These are phyloP conservation scores for Lagopus muta DNA, from an alignment of 2,113 vertebrate genomes.

Conservation along the genomic window DNA sequence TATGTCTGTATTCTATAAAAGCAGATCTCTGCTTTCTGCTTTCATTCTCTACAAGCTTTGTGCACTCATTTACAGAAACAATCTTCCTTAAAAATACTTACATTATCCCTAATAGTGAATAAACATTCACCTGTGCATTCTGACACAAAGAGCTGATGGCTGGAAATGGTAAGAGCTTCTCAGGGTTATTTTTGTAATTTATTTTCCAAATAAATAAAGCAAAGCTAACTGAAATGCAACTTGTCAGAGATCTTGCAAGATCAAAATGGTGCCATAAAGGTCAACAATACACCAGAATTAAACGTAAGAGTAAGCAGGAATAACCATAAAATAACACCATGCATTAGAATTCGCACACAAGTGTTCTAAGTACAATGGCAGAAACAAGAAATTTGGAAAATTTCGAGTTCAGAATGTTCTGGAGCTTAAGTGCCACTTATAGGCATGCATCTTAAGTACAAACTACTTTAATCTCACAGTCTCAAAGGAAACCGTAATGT, in stretches of 20 bases:
- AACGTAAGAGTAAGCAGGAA: background rate
- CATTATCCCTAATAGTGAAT: background rate
- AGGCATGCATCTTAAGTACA: background rate
- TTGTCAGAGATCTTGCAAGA: background rate
- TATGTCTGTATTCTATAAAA: too few relatives aligned
- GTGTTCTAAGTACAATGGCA: background rate
- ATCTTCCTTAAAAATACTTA: background rate
- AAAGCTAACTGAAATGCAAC: background rate
- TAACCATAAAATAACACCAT: background rate
- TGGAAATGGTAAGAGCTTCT: background rate
- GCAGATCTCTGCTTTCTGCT: background rate
- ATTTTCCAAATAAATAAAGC: background rate
- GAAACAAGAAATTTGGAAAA: background rate
- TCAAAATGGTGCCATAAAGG: background rate
- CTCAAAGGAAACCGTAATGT: background rate
- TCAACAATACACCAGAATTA: background rate
- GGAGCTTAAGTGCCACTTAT: background rate
- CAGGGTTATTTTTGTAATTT: background rate
- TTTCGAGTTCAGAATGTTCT: background rate
- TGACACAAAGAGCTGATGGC: background rate
- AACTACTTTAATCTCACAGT: background rate
- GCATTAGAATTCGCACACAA: background rate
- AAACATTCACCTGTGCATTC: background rate
- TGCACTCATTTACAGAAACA: background rate
- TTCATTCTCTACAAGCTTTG: background rate